Base-by-base conservation (phyloP, 2,797 vertebrate genomes). In the Heliangelus exortis region DNA sequence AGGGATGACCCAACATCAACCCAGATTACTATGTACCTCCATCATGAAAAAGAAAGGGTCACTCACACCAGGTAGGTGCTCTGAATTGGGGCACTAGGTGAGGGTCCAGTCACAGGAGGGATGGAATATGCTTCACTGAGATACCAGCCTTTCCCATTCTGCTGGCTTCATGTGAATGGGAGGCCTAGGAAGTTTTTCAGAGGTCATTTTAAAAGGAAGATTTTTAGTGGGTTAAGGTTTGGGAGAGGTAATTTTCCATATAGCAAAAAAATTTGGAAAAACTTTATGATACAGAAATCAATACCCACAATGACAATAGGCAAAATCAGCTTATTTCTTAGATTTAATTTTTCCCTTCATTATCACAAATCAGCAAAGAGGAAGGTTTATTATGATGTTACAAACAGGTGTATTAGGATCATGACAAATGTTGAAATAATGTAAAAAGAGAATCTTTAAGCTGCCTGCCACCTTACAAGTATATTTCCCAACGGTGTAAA, bases 31-130 rank as follows among this genome's bases (percentile, higher is more conserved):
- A 2, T 28, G 4, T 50, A 9, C 58, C 53, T 92, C 28, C 36
- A 11, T 39, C 4, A 12, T 47, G 26, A 29, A 84, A 84, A 79
- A 73, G 59, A 93, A 33, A 12, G 25, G 15, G 8, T 63, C 2
- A 0, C 31, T 65, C 66, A 57, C 23, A 41, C 7, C 3, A 28
- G 43, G 34, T 19, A 87, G n/a, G 19, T 72, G 22, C 43, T 66
- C 39, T 2, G 3, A 48, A 7, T 19, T 6, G 1, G 43, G 12
- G 9, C 6, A 65, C 13, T 19, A 18, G 5, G 9, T 43, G 12
- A 54, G 25, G 7, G 12, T 45, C 22, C 15, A 28, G 5, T 13
- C 0, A 0, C 29, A 43, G 15, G 9, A 76, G 14, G 6, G 31
- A 69, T 10, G 11, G 11, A 48, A 26, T 54, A 25, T 39, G 19